These are phyloP conservation scores for Jordanella pulchra DNA, from an alignment of 2,797 vertebrate species.

Conservation along the genomic window DNA sequence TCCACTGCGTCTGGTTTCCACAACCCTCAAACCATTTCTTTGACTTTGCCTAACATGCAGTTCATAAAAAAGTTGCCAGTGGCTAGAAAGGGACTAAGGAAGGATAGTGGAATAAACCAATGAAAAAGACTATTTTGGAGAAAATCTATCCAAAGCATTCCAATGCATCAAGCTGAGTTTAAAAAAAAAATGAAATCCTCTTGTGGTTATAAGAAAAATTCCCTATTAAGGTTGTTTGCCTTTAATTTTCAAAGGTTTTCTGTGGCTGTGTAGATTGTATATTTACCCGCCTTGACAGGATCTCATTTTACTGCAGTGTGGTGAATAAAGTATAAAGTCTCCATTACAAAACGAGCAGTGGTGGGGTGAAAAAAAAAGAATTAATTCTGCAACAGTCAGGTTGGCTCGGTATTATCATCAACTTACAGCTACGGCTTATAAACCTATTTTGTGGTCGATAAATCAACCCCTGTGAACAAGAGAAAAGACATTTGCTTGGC, in stretches of 20 bases:
- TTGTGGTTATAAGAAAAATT: not conserved
- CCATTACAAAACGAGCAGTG: not conserved
- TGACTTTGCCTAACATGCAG: not conserved
- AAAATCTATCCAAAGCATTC: not conserved
- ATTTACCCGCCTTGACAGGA: constrained; percentile 1
- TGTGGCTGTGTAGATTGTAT: not conserved
- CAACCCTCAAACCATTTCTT: no score
- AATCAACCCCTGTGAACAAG: constrained; percentile 15
- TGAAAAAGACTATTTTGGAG: not conserved
- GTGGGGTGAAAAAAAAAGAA: not conserved
- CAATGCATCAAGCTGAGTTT: not conserved
- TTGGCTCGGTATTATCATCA: constrained; percentile 6
- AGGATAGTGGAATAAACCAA: not conserved
- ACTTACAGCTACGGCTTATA: constrained; percentile 5
- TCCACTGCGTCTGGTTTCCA: no score
- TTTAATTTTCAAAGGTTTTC: not conserved
- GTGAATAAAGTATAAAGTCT: constrained; percentile 9
- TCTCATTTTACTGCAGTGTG: constrained; percentile 1
- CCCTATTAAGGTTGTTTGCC: not conserved
- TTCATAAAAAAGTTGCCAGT: not conserved
- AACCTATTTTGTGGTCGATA: constrained; percentile 8
- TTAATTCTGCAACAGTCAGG: not conserved
- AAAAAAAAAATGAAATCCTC: not conserved
- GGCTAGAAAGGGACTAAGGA: not conserved
- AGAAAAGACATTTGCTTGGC: constrained; percentile 8